Base-by-base conservation (phyloP, 2,113 vertebrate genomes). In the Bubo bubo region DNA sequence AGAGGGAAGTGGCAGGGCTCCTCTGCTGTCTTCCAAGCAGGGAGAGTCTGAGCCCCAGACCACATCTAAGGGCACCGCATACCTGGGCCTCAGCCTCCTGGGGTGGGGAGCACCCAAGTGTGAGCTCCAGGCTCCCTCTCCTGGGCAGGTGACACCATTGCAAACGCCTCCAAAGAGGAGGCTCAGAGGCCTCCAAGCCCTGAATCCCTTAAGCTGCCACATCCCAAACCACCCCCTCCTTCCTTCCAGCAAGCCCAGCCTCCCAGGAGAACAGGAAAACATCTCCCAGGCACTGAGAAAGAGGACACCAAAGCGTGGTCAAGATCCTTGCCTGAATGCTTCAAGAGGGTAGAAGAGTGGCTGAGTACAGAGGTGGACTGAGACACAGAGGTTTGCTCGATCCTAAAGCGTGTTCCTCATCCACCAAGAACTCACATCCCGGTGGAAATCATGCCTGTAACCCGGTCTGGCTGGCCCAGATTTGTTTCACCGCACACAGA, bases 91-190 rank as follows among this genome's bases (percentile, higher is more conserved):
- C 59, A 13, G 50, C 39, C 72, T 71, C 35, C 27, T 2, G 2
- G 24, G 39, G 20, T 5, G 74, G 24, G 47, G 37, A 89, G 83
- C 73, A 45, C 21, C 76, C 56, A 96, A 94, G 56, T 34, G 89
- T 83, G 95, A 71, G 92, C 86, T 71, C 68, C 86, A 60, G 39
- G 92, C 95, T 74, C 95, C 95, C 86, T 92, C 95, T 90, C 21
- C 92, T 67, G 95, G 92, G 72, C 89, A 79, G 89, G 39, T 41
- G 62, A 19, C 81, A 39, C 34, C 86, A 75, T 0, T 79, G 72
- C 92, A 79, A 28, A 49, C 2, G 2, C 37, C 32, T 71, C 73
- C 24, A 15, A 62, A 53, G n/a, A 76, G 16, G 30, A 45, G 6
- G 28, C 9, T 32, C 39, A 2, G 79, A 53, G n/a, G 63, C n/a